Evolutionary conservation across 1,140 invertebrate genomes (phyloP), one percentile per base, ranked within the genome.

Genomic region (Latrodectus geometricus): DNA sequence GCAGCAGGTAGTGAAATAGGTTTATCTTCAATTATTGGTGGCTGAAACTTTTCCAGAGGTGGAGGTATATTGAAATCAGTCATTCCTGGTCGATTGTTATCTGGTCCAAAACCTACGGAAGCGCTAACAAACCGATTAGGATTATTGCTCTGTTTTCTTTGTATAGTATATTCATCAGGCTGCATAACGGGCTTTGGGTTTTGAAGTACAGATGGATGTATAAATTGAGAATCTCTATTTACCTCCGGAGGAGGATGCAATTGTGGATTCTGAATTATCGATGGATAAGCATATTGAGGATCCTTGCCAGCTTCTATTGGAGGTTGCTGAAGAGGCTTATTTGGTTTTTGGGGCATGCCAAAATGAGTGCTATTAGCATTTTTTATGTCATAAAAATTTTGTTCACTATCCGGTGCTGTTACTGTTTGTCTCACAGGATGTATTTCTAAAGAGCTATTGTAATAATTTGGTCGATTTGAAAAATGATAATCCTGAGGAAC

Each of bases 1-100:
- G 21, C 11, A 11, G n/a, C 8, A 9, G 76, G 61, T 12, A 23
- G 49, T 17, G 15, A 56, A 76, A 17, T 15, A 21, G 52, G 52
- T 20, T 76, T 20, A 9, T 76, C 61, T 21, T 65, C 8, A 4
- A 61, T 11, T 17, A 56, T n/a, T 17, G 66, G 23, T 0, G 83
- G 83, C 0, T 54, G 65, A 20, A 85, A 85, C 50, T 49, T 85
- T 77, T 85, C 83, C 4, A 76, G 21, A 14, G 54, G 35, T 49
- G 81, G 81, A 4, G 72, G 52, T 49, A 49, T 84, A 12, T 48
- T 69, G 54, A 65, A 9, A 48, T 69, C 68, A 69, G 20, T 69
- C 20, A 69, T 69, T 80, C 69, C 54, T n/a, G 83, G 83, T 56
- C 83, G 11, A 20, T 56, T 20, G n/a, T n/a, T 48, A n/a, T 77